A percentile compares a stretch with the other conserved stretches of the same genome.
Conservation (phyloP, 30 jellyfish, hydroid and myxozoan species). For the Mastigias papua region DNA sequence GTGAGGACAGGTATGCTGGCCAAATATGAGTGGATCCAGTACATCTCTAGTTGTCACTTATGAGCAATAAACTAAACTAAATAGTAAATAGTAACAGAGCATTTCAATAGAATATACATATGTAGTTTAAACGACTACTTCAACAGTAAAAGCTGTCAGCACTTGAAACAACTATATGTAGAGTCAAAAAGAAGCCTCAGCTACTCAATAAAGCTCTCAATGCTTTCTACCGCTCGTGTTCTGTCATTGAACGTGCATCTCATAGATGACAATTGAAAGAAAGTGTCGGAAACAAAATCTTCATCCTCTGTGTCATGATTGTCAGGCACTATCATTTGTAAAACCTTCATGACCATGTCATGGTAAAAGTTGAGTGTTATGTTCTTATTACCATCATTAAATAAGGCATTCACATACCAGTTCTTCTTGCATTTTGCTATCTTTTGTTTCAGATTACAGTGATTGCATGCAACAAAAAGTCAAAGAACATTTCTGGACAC, state of each 20-base stretch:
- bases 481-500: not conserved
- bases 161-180: too few relatives aligned
- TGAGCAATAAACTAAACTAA: too few relatives aligned
- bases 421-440: not conserved
- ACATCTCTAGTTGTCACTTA: too few relatives aligned
- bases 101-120: too few relatives aligned
- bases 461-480: not conserved
- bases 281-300: not conserved
- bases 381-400: not conserved
- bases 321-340: not conserved
- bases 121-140: too few relatives aligned
- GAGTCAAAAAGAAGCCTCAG: too few relatives aligned
- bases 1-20: too few relatives aligned
- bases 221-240: not conserved
- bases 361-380: not conserved
- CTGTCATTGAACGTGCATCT: not conserved
- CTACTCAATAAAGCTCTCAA: too few relatives aligned
- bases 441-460: not conserved
- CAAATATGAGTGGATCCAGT: too few relatives aligned
- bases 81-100: too few relatives aligned
- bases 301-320: not conserved
- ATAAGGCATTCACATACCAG: not conserved
- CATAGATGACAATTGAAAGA: not conserved
- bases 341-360: not conserved
- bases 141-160: too few relatives aligned